Base-by-base conservation (phyloP, 2,888 invertebrate species). In the Seladonia tumulorum region DNA sequence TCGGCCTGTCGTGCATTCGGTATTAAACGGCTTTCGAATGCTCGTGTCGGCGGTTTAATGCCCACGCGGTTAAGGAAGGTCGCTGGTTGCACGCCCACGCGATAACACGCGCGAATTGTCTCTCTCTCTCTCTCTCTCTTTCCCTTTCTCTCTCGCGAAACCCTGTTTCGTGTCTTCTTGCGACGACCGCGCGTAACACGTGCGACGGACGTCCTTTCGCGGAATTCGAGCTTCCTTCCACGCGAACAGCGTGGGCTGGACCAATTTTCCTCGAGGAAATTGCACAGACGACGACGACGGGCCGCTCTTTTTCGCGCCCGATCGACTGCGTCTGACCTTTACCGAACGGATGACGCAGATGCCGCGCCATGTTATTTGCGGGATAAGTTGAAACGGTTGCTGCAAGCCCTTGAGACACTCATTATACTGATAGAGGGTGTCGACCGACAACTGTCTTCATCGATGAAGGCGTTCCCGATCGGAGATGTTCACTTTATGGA, bases 31-130 rank as follows among this genome's bases (percentile, higher is more conserved):
- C 66, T 63, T 53, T 53, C 42, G 22, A n/a, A 8, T 12, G 49
- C 18, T 35, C 7, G 72, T 47, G 18, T 2, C 22, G 22, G 25
- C 72, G 29, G 71, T 49, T 84, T 80, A 78, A 85, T 79, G 70
- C 87, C 85, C 82, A 85, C 85, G 81, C 76, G 66, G 73, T 81
- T 60, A 80, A 70, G 78, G 82, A 87, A 87, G 82, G 85, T 88
- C 87, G 80, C 78, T 75, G 78, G 81, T 53, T 49, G 63, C 75
- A 39, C 71, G 72, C 84, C 81, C 76, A 71, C 84, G 63, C 60
- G 63, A 10, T 14, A 16, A 75, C 75, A 72, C 82, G 81, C 60
- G 25, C 60, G 16, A 4, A 0, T 4, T 14, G 10, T n/a, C 22
- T n/a, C 3, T 22, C 53, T 35, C 5, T 35, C 35, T 35, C 35